A percentile compares a stretch with the other conserved stretches of the same genome.
These are phyloP conservation scores for Callaeas wilsoni DNA, from an alignment of 2,113 vertebrate genomes.

Conservation along the genomic window DNA sequence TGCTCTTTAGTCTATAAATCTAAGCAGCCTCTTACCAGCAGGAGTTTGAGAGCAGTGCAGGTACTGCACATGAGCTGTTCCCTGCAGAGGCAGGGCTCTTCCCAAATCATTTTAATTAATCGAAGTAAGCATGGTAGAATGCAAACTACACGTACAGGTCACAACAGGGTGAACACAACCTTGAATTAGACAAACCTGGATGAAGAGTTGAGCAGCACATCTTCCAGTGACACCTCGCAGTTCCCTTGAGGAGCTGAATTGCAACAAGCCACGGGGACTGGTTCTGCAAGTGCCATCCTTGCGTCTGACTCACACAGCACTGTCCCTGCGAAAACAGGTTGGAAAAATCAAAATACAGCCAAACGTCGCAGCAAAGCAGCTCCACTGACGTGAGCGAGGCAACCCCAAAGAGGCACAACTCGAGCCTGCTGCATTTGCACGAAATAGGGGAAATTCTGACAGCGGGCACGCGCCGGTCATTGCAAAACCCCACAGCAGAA, in stretches of 20 bases:
- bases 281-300: conserved; percentile 52
- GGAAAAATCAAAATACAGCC: background rate
- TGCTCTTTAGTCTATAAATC: background rate
- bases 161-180: background rate
- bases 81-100: background rate
- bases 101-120: background rate
- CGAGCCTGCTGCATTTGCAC: accelerated
- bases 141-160: background rate
- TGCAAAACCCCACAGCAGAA: background rate
- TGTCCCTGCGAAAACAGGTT: conserved; percentile 62
- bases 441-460: accelerated
- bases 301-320: conserved; percentile 68
- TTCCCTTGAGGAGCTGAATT: conserved; percentile 14
- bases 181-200: conserved; percentile 62
- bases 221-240: conserved; percentile 18
- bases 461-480: accelerated
- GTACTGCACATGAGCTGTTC: background rate
- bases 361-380: background rate
- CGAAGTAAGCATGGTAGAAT: background rate
- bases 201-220: background rate
- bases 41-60: background rate
- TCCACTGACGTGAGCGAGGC: accelerated
- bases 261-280: background rate
- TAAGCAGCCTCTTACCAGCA: background rate
- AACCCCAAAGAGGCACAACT: accelerated